These are phyloP conservation scores for Rhamphomyia laevipes DNA, from an alignment of 2,888 invertebrate species.

Conservation along the genomic window DNA sequence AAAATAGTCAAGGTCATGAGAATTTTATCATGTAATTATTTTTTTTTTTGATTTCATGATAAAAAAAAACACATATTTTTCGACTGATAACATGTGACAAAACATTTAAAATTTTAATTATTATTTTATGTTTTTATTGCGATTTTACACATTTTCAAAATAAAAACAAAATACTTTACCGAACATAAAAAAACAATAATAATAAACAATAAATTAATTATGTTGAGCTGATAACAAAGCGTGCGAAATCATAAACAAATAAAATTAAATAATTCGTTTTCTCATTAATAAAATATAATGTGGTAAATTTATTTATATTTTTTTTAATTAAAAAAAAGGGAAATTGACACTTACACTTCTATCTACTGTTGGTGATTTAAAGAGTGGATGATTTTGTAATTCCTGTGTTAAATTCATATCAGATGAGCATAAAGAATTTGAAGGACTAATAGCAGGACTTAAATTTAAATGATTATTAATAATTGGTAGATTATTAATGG, in stretches of 20 bases:
- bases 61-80: too few relatives aligned
- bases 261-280: slow-evolving; percentile 4
- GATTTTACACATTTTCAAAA: not conserved
- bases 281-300: too few relatives aligned
- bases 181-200: not conserved
- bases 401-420: slow-evolving; percentile 47
- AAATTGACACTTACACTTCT: slow-evolving; percentile 47
- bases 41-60: too few relatives aligned
- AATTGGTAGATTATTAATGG: slow-evolving; percentile 5
- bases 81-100: too few relatives aligned
- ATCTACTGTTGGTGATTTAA: slow-evolving; percentile 48
- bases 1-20: too few relatives aligned
- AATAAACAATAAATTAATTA: not conserved
- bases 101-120: too few relatives aligned
- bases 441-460: slow-evolving; percentile 36
- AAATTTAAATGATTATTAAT: slow-evolving; percentile 28
- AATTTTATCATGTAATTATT: too few relatives aligned
- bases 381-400: slow-evolving; percentile 39
- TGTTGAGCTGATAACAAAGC: slow-evolving; percentile 19
- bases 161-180: slow-evolving; percentile 1
- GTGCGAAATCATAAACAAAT: slow-evolving; percentile 8
- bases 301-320: not conserved
- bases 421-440: slow-evolving; percentile 36
- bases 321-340: not conserved
- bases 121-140: too few relatives aligned